Evolutionary conservation across 2,797 vertebrate genomes (phyloP).

Genomic region (Microtus agrestis): DNA sequence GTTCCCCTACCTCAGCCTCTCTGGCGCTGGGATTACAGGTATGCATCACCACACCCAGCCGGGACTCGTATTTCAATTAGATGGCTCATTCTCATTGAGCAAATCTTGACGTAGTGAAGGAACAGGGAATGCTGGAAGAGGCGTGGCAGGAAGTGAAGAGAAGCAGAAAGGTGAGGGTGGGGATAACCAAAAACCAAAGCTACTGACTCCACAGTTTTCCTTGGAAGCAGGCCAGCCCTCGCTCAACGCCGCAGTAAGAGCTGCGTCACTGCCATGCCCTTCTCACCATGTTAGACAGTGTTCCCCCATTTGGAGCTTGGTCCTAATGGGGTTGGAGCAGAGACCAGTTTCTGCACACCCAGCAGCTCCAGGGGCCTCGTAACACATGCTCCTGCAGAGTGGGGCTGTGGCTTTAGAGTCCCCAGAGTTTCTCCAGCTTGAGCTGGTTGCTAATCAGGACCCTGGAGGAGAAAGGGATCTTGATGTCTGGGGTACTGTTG

Average conservation of each 20-base stretch:
- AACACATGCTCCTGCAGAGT: background rate
- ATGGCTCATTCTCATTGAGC: background rate
- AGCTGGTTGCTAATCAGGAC: background rate
- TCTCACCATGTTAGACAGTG: slow-evolving; percentile 32
- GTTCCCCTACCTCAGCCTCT: background rate
- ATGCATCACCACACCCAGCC: background rate
- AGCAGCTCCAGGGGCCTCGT: background rate
- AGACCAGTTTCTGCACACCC: background rate
- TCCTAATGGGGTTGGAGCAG: background rate
- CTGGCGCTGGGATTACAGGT: background rate
- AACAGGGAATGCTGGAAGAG: background rate
- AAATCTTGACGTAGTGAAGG: background rate
- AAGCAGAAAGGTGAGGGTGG: background rate
- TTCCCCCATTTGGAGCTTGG: background rate
- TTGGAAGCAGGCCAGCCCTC: background rate
- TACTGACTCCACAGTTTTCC: slow-evolving; percentile 19
- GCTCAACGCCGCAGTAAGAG: background rate
- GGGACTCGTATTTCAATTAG: background rate
- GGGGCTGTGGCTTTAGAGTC: too few relatives aligned
- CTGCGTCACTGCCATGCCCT: background rate
- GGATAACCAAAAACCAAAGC: background rate
- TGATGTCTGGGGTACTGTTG: background rate
- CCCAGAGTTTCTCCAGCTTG: background rate
- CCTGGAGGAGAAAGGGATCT: background rate
- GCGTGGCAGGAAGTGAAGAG: background rate